Base-by-base conservation (phyloP, 2,113 vertebrate genomes). In the Gymnarchus niloticus region DNA sequence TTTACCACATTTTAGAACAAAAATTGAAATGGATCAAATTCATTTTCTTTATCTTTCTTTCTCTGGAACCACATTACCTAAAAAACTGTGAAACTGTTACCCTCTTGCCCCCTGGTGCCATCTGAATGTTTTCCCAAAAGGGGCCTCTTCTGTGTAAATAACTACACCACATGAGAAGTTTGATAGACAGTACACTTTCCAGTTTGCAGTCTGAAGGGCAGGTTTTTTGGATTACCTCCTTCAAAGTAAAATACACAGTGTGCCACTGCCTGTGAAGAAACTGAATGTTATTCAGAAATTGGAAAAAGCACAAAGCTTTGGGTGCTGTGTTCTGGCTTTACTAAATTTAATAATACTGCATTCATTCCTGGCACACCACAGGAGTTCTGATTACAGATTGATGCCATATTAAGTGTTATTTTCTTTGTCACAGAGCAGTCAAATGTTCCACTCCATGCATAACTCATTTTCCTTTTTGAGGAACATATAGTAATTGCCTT, bases 141-240 rank as follows among this genome's bases (percentile, higher is more conserved):
- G 81, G 56, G 85, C 86, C 86, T 78, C 41, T 57, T 86, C 86
- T 89, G 89, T 91, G 88, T 92, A 92, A 91, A 92, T 87, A 92
- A 44, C 85, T 37, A 78, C 77, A 23, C 59, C 86, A 88, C 87
- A 87, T 84, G 87, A 87, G 87, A 84, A 87, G 88, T 90, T 87
- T 85, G 86, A 89, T 85, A 87, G 88, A 86, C 82, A 88, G 88
- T 83, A 85, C 86, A 73, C 86, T 93, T n/a, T n/a, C n/a, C n/a
- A n/a, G 91, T 94, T 93, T 93, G 93, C 93, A 93, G 91, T 93
- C 90, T 90, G 73, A 92, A 94, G 92, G 93, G 92, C 90, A 87
- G 51, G 90, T 90, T 92, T 88, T 91, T 89, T 91, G 88, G 90
- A 92, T 86, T 90, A 87, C 85, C 41, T 48, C 49, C 25, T 25